Base-by-base conservation (phyloP, 2,797 vertebrate genomes). In the Hozukius guyotensis region DNA sequence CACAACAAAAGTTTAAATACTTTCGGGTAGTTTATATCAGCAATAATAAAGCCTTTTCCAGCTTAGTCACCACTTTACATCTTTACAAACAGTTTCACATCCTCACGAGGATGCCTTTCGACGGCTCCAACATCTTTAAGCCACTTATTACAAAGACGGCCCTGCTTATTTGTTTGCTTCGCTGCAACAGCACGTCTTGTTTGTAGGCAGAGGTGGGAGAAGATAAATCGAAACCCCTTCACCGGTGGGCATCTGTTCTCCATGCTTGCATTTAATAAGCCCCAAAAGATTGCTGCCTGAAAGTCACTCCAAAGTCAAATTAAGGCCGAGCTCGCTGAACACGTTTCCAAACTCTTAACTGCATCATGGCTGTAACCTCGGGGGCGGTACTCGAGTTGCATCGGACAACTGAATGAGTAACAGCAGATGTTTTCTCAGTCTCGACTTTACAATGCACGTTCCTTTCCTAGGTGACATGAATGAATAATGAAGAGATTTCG, bases 231-330 rank as follows among this genome's bases (percentile, higher is more conserved):
- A 85, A 84, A 91, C 83, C 6, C 12, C 72, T 65, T 84, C 76
- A 87, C 77, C 72, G 14, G 80, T 86, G 73, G 86, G 77, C 85
- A 89, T 86, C 80, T 83, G 78, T 85, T 87, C 85, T 84, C 65
- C 62, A 61, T 77, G 78, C 75, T 80, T 72, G 72, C 69, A 75
- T 92, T 91, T 89, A 90, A 91, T 88, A 88, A 91, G 86, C 73
- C 88, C 87, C 86, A 83, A 87, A 89, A 89, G 88, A 88, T 63
- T 78, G 76, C 64, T 34, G 82, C 49, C 72, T 82, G 75, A 91
- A 92, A 89, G 89, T 89, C 86, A 42, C 59, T 81, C 73, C 81
- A 88, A 91, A 93, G 88, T 89, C 84, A 88, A 78, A 84, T 83
- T 64, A 81, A 78, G 77, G 59, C 81, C 63, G 74, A 84, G 75